Base-by-base conservation (phyloP, 2,797 vertebrate species). In the Huso huso region DNA sequence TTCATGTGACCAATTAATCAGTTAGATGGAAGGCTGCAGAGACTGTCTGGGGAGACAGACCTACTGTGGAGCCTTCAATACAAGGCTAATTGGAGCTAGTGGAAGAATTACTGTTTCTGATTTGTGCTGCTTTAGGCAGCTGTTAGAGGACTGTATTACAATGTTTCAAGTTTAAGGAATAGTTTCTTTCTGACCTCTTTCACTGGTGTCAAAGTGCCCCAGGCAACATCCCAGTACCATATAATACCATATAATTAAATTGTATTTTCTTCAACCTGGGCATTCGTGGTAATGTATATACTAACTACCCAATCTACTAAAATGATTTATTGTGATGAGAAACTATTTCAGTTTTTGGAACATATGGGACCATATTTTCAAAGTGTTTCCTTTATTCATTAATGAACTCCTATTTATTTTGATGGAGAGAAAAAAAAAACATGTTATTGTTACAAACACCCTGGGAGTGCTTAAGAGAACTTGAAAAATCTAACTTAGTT, bases 141-240 rank as follows among this genome's bases (percentile, higher is more conserved):
- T 82, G 83, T 80, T 79, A 55, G 49, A 37, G 23, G 60, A 61
- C 72, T 6, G 23, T 73, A 86, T 85, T 84, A 37, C 76, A 82
- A 82, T 78, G 81, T 59, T 67, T 52, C 74, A 68, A 62, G 74
- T 72, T 72, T 53, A 69, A 66, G 74, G 55, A 13, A 10, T 11
- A 58, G 81, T 78, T 79, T 78, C 67, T 78, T 79, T 86, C 84
- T 82, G 83, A 86, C 79, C 65, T 67, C 57, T 70, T 70, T 55
- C 70, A 71, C 74, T 67, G 62, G 37, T 49, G 48, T 52, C 48
- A 10, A 48, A 48, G 12, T 48, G 50, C 11, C 58, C 59, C 12
- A 52, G 18, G 68, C 55, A 58, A 48, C 62, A 60, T 23, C 9
- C 52, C 66, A 18, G 15, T 18, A 18, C 15, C 15, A 18, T 18